Evolutionary conservation across 2,888 invertebrate species (phyloP).

Genomic region (Salticus scenicus): DNA sequence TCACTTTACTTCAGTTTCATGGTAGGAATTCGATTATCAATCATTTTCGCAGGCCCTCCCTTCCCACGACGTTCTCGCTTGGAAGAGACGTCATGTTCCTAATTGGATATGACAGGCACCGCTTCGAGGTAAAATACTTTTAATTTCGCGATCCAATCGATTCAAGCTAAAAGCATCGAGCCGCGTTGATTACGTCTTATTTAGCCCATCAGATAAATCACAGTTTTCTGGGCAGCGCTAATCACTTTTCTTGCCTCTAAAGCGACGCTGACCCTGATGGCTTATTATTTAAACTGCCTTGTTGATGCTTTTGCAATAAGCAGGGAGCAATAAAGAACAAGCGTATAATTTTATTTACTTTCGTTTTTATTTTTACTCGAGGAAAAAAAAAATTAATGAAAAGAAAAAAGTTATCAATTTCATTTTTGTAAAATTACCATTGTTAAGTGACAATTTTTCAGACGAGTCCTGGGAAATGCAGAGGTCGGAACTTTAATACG

Average conservation of each 20-base stretch:
- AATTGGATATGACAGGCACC: conserved; percentile 65
- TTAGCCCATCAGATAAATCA: conserved; percentile 64
- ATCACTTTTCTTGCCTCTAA: conserved; percentile 35
- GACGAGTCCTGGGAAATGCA: not conserved
- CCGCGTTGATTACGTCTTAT: conserved; percentile 50
- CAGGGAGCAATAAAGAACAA: conserved; percentile 54
- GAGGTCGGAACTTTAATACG: not conserved
- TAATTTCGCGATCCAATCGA: conserved; percentile 40
- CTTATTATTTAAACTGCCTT: conserved; percentile 52
- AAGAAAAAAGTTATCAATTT: not conserved
- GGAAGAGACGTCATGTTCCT: conserved; percentile 43
- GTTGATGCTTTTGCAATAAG: conserved; percentile 27
- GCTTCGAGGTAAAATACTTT: conserved; percentile 64
- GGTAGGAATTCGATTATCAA: conserved; percentile 65
- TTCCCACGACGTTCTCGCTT: not conserved
- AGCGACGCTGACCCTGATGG: conserved; percentile 58
- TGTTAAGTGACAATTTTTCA: not conserved
- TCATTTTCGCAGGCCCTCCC: conserved; percentile 22
- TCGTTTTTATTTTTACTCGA: too few relatives aligned
- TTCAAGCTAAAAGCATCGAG: not conserved
- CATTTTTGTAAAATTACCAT: not conserved
- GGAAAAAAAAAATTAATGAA: not conserved
- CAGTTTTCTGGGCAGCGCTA: conserved; percentile 32
- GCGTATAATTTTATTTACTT: conserved; percentile 59
- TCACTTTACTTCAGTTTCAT: conserved; percentile 41